phyloP scores from a whole-genome alignment of 2,797 vertebrate species.

The Synanceia verrucosa region DNA sequence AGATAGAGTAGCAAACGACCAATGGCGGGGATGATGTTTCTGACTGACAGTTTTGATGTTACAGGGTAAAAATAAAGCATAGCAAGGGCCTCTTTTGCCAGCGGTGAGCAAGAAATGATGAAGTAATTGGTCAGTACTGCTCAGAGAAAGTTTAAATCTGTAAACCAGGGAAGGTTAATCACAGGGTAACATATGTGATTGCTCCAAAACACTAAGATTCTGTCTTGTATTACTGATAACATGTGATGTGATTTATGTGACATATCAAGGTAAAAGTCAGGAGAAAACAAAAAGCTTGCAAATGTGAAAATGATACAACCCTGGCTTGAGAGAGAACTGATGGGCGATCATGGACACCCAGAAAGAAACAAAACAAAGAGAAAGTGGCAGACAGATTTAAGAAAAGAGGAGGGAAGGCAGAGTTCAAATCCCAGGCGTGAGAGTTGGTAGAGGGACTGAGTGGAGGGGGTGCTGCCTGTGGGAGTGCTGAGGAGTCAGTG shows the following conservation, averaged over 20 bases:
- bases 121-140: not conserved
- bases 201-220: not conserved
- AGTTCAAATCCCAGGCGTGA: constrained; percentile 81
- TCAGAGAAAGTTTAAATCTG: constrained; percentile 5
- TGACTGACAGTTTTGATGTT: not conserved
- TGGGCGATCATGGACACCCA: constrained; percentile 8
- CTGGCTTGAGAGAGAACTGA: constrained; percentile 1
- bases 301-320: constrained; percentile 16
- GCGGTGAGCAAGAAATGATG: not conserved
- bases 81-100: not conserved
- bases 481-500: constrained; percentile 98
- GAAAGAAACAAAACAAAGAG: constrained; percentile 35
- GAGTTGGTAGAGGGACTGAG: constrained; percentile 60
- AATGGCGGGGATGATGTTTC: not conserved
- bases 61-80: not conserved
- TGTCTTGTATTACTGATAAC: not conserved
- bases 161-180: not conserved
- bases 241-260: not conserved
- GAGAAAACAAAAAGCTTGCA: not conserved
- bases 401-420: constrained; percentile 63
- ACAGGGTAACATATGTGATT: not conserved
- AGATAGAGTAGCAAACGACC: not conserved
- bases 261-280: constrained; percentile 7
- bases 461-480: constrained; percentile 86
- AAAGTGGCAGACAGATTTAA: constrained; percentile 41